Evolutionary conservation across 2,888 invertebrate species (phyloP).

Genomic region (Pachymerium ferrugineum): DNA sequence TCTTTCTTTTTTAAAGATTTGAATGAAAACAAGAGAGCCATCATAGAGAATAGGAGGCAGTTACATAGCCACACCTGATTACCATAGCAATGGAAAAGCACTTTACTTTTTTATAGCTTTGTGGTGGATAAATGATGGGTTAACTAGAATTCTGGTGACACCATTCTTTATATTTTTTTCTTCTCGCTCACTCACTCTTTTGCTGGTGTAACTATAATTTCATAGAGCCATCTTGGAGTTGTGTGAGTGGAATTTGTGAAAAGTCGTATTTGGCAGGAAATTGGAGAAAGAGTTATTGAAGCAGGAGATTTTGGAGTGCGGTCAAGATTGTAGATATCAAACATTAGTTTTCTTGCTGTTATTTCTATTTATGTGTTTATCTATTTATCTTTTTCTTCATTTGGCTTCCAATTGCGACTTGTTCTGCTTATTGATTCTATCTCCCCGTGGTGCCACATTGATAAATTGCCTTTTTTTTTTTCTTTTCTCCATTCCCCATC

Average conservation of each 20-base stretch:
- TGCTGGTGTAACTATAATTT: too few species aligned
- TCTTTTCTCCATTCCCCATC: neutral
- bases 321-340: neutral
- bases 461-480: neutral
- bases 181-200: too few species aligned
- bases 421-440: slow-evolving; percentile 13
- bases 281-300: neutral
- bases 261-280: neutral
- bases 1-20: too few species aligned
- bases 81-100: neutral
- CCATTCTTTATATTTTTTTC: too few species aligned
- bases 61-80: too few species aligned
- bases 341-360: neutral
- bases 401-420: neutral
- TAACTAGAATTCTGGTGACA: slow-evolving; percentile 1
- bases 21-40: too few species aligned
- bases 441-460: slow-evolving; percentile 3
- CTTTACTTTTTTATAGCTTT: neutral
- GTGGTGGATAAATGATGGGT: neutral
- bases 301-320: neutral
- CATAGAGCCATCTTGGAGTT: neutral
- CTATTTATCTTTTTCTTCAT: slow-evolving; percentile 7
- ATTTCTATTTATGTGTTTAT: neutral
- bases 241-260: neutral
- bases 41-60: too few species aligned